Conservation (phyloP, 2,797 vertebrate species). For the Amblyraja radiata region DNA sequence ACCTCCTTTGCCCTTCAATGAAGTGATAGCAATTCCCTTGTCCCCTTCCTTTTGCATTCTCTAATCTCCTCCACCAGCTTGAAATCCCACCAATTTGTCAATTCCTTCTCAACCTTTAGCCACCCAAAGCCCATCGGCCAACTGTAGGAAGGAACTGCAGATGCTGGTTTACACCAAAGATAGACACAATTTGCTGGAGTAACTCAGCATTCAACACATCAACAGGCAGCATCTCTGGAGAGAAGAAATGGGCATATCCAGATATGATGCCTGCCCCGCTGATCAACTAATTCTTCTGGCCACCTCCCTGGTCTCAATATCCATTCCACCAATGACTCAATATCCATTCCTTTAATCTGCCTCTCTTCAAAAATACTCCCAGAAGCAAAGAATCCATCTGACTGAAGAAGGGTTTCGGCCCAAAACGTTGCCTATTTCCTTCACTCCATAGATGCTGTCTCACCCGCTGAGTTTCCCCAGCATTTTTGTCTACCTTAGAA, state of each 20-base stretch:
- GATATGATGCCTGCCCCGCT: too few relatives aligned
- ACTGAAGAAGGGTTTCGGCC: too few relatives aligned
- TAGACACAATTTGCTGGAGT: too few relatives aligned
- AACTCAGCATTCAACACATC: too few relatives aligned
- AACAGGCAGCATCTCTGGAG: too few relatives aligned
- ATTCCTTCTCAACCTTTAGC: background rate
- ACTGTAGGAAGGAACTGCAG: too few relatives aligned
- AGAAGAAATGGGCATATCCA: background rate
- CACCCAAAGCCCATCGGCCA: background rate
- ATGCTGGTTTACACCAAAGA: too few relatives aligned
- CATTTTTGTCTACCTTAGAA: too few relatives aligned
- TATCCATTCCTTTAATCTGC: background rate
- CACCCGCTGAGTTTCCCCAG: too few relatives aligned
- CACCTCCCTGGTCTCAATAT: background rate
- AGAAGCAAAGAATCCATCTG: background rate
- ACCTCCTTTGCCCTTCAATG: background rate
- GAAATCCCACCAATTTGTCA: background rate
- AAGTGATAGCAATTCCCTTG: background rate
- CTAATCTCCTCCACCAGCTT: background rate
- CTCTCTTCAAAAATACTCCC: background rate
- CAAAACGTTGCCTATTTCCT: too few relatives aligned
- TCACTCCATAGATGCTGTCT: too few relatives aligned
- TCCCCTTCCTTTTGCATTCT: background rate
- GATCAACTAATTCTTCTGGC: too few relatives aligned
- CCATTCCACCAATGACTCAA: background rate